phyloP scores from a whole-genome alignment of 2,888 invertebrate species.

The Trilocha varians region DNA sequence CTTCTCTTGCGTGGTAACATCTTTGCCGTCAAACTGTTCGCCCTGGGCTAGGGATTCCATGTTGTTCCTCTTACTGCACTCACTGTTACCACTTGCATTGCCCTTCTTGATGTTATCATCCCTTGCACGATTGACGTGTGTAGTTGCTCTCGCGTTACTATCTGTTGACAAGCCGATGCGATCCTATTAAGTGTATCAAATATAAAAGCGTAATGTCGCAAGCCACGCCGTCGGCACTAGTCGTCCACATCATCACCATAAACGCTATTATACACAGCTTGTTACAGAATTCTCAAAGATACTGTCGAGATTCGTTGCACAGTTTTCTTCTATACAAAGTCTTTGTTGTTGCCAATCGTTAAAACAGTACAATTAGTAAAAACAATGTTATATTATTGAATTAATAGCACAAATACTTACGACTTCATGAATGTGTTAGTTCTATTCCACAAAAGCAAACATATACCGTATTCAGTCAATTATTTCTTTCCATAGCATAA shows the following conservation, averaged over 20 bases:
- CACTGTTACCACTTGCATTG: constrained; percentile 53
- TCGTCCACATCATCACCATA: neutral
- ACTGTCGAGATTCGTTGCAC: too few relatives aligned
- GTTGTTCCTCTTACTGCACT: constrained; percentile 49
- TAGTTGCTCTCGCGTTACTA: constrained; percentile 52
- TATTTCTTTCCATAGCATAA: too few relatives aligned
- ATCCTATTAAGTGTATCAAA: neutral
- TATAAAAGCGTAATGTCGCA: neutral
- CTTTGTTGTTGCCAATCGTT: too few relatives aligned
- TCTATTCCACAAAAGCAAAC: too few relatives aligned
- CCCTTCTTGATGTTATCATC: constrained; percentile 62
- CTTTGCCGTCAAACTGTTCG: constrained; percentile 59
- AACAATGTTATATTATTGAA: too few relatives aligned
- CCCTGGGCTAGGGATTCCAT: constrained; percentile 66
- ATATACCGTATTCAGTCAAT: too few relatives aligned
- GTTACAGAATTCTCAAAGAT: too few relatives aligned
- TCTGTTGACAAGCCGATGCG: constrained; percentile 28
- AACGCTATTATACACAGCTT: neutral
- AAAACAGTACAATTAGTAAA: too few relatives aligned
- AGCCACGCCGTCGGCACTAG: neutral
- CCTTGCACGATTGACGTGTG: constrained; percentile 54
- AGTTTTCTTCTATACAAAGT: too few relatives aligned
- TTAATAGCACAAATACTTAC: too few relatives aligned
- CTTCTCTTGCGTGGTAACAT: constrained; percentile 48
- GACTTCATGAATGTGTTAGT: too few relatives aligned